Evolutionary conservation across 1,140 invertebrate species (phyloP), one percentile per base, ranked within the genome.

Genomic region (Aphelinus atriplicis): DNA sequence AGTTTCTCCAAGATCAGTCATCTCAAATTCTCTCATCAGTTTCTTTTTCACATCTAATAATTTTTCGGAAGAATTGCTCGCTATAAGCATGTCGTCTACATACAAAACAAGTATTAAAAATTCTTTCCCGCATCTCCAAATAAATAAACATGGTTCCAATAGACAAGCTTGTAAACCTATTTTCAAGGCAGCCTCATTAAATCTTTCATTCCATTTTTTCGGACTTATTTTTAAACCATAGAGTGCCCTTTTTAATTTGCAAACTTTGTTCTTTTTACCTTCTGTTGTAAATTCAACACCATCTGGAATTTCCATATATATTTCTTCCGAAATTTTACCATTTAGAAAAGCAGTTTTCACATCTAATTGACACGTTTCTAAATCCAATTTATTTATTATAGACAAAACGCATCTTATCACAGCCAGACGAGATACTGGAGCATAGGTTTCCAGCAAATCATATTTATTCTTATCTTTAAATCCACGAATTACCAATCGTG

Each of bases 261-360:
- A 78, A 6, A 80, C 80, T 61, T 76, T 75, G 43, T 72, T 72
- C 4, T 10, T 55, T 66, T 67, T 63, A 7, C 10, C 5, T 5
- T 67, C 53, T 87, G 64, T 26, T 57, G 56, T 43, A 3, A n/a
- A 7, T 3, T 56, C 6, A n/a, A 43, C 45, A n/a, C 67, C 67
- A 26, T 69, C 55, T 10, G 67, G 55, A 7, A 69, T 69, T 69
- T 69, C 55, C 56, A 69, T 69, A 47, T 85, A 88, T 4, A 89
- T 83, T 7, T 87, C 83, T 76, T 83, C 82, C 7, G 83, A 68
- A 6, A 86, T n/a, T 72, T 9, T 65, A 3, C 82, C 81, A 60
- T 86, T 76, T 0, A 87, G 66, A 73, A 84, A 88, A 3, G 84
- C 84, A 6, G 82, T 86, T 62, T 78, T 81, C 0, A 86, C 80